Percentiles rank a stretch among this genome's conserved stretches.
Evolutionary conservation across 2,797 vertebrate genomes (phyloP).

Genomic region (Propithecus perrieri): DNA sequence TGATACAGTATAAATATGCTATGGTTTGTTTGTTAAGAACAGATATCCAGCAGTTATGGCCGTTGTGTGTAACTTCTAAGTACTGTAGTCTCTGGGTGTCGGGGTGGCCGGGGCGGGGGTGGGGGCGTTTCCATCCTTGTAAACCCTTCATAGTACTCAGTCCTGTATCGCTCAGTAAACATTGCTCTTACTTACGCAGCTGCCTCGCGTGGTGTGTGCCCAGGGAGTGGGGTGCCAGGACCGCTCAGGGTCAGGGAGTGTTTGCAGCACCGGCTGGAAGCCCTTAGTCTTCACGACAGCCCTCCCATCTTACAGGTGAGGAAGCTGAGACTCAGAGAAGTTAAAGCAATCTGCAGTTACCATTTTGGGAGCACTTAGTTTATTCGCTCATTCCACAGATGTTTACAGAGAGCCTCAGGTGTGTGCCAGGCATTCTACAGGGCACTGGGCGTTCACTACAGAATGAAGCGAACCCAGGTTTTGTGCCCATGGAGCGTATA

Average conservation of each 20-base stretch:
- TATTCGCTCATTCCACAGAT: not conserved
- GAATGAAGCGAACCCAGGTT: not conserved
- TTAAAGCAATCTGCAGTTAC: not conserved
- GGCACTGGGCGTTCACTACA: accelerated
- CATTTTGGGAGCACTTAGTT: not conserved
- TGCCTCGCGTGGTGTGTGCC: constrained; percentile 79
- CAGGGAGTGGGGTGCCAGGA: not conserved
- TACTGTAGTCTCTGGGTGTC: constrained; percentile 77
- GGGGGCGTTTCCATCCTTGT: constrained; percentile 85
- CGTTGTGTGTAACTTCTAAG: constrained; percentile 84
- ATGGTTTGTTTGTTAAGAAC: constrained; percentile 92
- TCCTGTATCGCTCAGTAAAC: constrained; percentile 89
- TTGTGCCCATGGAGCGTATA: accelerated
- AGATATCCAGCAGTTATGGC: constrained; percentile 86
- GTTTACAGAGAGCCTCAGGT: not conserved
- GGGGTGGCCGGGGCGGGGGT: constrained; percentile 52
- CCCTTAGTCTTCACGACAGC: not conserved
- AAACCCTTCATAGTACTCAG: constrained; percentile 87
- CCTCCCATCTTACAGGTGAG: constrained; percentile 22
- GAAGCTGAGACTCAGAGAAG: not conserved
- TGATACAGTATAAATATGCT: constrained; percentile 90
- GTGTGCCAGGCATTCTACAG: not conserved
- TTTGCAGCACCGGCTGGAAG: not conserved
- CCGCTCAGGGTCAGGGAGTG: accelerated
- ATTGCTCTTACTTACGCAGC: constrained; percentile 82